Conservation (phyloP, 1,140 invertebrate species). For the Drosophila asahinai region DNA sequence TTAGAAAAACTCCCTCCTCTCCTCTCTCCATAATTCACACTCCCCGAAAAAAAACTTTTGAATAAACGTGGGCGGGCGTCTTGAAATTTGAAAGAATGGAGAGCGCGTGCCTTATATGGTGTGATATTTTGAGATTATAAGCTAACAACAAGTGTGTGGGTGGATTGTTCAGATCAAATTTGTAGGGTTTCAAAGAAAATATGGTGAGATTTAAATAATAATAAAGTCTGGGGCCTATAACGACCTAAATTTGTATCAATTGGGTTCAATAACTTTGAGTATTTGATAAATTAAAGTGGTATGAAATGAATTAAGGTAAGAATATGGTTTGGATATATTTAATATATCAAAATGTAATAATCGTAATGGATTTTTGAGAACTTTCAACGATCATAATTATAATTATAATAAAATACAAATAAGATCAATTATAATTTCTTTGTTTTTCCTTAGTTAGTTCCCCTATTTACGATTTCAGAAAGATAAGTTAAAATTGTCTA, state of each 20-base stretch:
- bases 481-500: no score
- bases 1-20: slow-evolving; percentile 21
- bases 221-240: not conserved
- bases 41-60: slow-evolving; percentile 24
- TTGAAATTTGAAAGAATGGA: slow-evolving; percentile 23
- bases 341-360: no score
- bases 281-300: not conserved
- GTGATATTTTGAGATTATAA: slow-evolving; percentile 34
- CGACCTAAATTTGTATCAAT: not conserved
- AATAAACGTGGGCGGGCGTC: slow-evolving; percentile 23
- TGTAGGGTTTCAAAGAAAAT: not conserved
- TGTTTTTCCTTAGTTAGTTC: no score
- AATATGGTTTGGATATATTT: no score
- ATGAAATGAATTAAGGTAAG: no score
- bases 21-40: slow-evolving; percentile 19
- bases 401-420: no score
- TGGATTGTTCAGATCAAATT: slow-evolving; percentile 9
- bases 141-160: slow-evolving; percentile 36
- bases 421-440: no score
- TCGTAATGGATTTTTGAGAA: no score
- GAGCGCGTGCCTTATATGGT: slow-evolving; percentile 37
- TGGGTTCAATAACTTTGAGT: not conserved
- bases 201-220: not conserved
- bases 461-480: no score
- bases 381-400: no score